Percentiles rank a stretch among this genome's conserved stretches.
Evolutionary conservation across 2,797 vertebrate species (phyloP).

Genomic region (Xenentodon cancila): DNA sequence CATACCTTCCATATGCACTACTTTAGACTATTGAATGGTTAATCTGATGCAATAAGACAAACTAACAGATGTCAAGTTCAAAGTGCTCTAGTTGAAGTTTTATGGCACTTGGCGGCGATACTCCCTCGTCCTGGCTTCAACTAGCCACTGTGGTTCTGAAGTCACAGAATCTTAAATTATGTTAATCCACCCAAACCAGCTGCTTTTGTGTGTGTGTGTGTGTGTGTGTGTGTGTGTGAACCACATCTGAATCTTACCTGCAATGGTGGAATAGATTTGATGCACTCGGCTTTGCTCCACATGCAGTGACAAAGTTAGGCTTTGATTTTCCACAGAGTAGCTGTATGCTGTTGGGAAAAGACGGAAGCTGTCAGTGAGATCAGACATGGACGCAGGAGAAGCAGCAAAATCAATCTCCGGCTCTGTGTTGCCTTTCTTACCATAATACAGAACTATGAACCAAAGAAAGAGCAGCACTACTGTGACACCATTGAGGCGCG

Average conservation of each 20-base stretch:
- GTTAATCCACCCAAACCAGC: too few species aligned
- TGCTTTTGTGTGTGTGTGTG: too few species aligned
- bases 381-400: background rate
- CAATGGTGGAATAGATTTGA: conserved; percentile 47
- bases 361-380: background rate
- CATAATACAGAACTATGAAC: conserved; percentile 73
- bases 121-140: too few species aligned
- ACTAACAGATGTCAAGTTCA: background rate
- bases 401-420: rapidly evolving
- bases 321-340: conserved; percentile 66
- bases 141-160: too few species aligned
- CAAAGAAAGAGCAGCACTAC: conserved; percentile 65
- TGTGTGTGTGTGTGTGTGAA: background rate
- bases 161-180: too few species aligned
- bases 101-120: too few species aligned
- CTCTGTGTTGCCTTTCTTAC: conserved; percentile 38
- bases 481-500: conserved; percentile 53
- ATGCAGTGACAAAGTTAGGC: conserved; percentile 30
- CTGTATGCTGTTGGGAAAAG: conserved; percentile 53
- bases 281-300: conserved; percentile 47
- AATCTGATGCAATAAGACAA: background rate
- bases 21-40: background rate
- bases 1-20: too few species aligned
- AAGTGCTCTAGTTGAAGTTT: too few species aligned
- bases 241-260: conserved; percentile 36